Conservation (phyloP, 2,888 invertebrate genomes). For the Calephelis perditalis region DNA sequence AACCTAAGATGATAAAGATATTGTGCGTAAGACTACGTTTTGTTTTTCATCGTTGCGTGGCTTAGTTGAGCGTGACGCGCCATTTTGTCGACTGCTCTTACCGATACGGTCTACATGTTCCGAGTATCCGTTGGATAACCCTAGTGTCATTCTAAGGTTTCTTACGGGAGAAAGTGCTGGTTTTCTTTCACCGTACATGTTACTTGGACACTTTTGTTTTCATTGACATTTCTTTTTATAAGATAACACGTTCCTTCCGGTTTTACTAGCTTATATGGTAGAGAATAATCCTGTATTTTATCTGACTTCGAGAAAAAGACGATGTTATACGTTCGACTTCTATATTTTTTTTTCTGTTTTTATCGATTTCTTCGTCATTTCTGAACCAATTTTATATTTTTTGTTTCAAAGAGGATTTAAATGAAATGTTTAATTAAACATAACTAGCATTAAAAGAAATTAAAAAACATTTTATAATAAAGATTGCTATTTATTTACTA, state of each 20-base stretch:
- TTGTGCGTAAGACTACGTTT: conserved; percentile 23
- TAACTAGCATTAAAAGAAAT: too few species aligned
- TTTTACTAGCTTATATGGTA: neutral
- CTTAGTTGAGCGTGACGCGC: conserved; percentile 65
- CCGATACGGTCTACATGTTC: conserved; percentile 71
- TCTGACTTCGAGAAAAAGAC: too few species aligned
- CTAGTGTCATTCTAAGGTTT: conserved; percentile 49
- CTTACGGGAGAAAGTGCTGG: conserved; percentile 36
- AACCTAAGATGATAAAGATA: conserved; percentile 1
- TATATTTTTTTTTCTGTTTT: too few species aligned
- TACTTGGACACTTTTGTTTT: conserved; percentile 16
- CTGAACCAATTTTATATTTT: too few species aligned
- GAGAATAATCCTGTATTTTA: too few species aligned
- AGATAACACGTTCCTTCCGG: neutral
- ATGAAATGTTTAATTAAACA: too few species aligned
- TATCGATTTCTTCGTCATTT: too few species aligned
- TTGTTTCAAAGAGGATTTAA: too few species aligned
- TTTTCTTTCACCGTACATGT: conserved; percentile 28
- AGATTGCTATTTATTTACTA: too few species aligned
- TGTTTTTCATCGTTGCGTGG: conserved; percentile 56
- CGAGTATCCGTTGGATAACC: conserved; percentile 58
- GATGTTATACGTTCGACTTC: too few species aligned
- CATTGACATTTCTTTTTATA: conserved; percentile 4
- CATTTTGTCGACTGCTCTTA: conserved; percentile 67
- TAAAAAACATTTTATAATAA: too few species aligned